Percentiles rank a stretch among this genome's conserved stretches.
Evolutionary conservation across 2,888 invertebrate genomes (phyloP).

Genomic region (Ornithoptera priamus): DNA sequence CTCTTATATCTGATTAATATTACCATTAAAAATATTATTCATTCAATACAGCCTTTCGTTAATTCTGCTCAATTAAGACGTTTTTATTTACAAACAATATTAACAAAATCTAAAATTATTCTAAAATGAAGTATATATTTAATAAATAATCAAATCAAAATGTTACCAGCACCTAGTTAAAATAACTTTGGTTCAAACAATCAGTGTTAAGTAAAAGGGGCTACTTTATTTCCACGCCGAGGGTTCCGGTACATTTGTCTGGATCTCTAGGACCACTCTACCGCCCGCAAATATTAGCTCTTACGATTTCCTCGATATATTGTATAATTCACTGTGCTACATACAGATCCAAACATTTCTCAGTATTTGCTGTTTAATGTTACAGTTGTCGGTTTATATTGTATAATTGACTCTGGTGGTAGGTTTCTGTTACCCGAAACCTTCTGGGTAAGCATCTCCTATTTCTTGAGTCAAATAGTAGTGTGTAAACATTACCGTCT

Average conservation of each 20-base stretch:
- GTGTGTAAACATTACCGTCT: no score
- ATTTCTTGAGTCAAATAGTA: no score
- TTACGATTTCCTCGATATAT: slow-evolving; percentile 35
- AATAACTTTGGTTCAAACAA: slow-evolving; percentile 2
- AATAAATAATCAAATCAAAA: not conserved
- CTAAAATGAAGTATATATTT: no score
- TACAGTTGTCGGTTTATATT: not conserved
- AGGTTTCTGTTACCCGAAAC: no score
- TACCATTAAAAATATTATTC: no score
- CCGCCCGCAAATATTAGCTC: slow-evolving; percentile 61
- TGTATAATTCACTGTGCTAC: not conserved
- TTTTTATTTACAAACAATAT: no score
- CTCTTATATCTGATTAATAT: no score
- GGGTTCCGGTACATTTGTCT: slow-evolving; percentile 52
- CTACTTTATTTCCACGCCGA: slow-evolving; percentile 35
- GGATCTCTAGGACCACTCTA: slow-evolving; percentile 39
- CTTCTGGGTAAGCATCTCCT: no score
- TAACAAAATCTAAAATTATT: no score
- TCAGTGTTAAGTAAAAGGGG: slow-evolving; percentile 17
- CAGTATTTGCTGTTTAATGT: not conserved
- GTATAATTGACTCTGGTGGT: not conserved
- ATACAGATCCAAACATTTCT: not conserved
- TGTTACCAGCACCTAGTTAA: not conserved
- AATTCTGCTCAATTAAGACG: no score
- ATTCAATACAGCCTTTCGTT: no score